Percentiles rank a stretch among this genome's conserved stretches.
Evolutionary conservation across 2,888 invertebrate species (phyloP).

Genomic region (Eupithecia subfuscata): DNA sequence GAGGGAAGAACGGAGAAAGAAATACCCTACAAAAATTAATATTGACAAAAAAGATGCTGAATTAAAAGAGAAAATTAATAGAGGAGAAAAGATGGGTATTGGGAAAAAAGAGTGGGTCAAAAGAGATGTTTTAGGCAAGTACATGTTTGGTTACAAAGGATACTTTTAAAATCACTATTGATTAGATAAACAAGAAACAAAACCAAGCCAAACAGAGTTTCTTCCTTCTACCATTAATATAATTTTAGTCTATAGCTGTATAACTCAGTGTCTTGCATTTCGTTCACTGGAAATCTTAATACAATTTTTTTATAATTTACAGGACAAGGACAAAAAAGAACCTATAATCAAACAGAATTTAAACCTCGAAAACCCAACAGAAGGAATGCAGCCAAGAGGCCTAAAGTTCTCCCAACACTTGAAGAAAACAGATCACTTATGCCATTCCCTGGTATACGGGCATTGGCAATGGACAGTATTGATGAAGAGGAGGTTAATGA

Average conservation of each 20-base stretch:
- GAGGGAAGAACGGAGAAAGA: conserved; percentile 91
- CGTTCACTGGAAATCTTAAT: neutral
- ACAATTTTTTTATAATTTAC: conserved; percentile 15
- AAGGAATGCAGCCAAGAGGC: conserved; percentile 44
- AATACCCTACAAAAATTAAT: conserved; percentile 89
- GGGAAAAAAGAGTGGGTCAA: conserved; percentile 40
- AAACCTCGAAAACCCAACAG: conserved; percentile 38
- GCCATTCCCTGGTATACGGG: conserved; percentile 79
- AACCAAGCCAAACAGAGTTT: neutral
- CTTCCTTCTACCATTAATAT: no score
- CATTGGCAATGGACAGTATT: conserved; percentile 57
- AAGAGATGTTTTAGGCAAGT: conserved; percentile 11
- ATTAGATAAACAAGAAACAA: neutral
- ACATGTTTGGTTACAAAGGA: neutral
- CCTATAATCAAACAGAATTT: conserved; percentile 38
- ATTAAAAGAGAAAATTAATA: conserved; percentile 86
- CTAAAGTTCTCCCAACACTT: conserved; percentile 48
- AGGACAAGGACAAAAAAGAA: conserved; percentile 45
- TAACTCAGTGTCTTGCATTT: neutral
- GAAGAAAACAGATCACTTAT: conserved; percentile 64
- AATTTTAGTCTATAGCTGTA: no score
- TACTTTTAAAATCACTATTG: neutral
- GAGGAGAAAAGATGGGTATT: conserved; percentile 89
- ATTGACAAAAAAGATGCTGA: conserved; percentile 86
- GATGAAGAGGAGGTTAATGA: conserved; percentile 42